A percentile compares a stretch with the other conserved stretches of the same genome.
Evolutionary conservation across 2,888 invertebrate genomes (phyloP).

Genomic region (Cecidostiba fungosa): DNA sequence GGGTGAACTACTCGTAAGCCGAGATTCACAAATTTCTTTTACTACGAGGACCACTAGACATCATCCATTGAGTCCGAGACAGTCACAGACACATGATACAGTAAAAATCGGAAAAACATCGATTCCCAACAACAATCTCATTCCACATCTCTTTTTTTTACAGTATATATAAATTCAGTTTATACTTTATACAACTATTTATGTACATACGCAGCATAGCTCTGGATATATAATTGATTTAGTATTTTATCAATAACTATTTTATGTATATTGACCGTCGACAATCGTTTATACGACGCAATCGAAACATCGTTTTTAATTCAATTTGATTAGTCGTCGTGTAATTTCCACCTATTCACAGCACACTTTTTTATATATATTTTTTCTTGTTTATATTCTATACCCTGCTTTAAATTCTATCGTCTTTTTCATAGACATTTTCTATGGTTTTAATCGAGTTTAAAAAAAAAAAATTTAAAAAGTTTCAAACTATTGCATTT

Average conservation of each 20-base stretch:
- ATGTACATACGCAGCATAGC: constrained; percentile 60
- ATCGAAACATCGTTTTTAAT: constrained; percentile 41
- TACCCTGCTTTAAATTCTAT: constrained; percentile 48
- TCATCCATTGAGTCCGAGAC: constrained; percentile 32
- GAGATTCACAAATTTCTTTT: constrained; percentile 26
- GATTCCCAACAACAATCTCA: constrained; percentile 51
- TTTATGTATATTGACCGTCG: constrained; percentile 51
- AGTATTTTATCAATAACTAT: constrained; percentile 42
- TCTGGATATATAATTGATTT: constrained; percentile 46
- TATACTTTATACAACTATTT: constrained; percentile 61
- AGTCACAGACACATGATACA: constrained; percentile 36
- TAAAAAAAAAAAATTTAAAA: background rate
- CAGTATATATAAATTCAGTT: constrained; percentile 54
- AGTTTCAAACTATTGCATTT: background rate
- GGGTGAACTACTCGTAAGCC: constrained; percentile 42
- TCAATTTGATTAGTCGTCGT: constrained; percentile 60
- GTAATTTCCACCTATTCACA: constrained; percentile 69
- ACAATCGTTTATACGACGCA: constrained; percentile 40
- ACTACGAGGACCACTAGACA: constrained; percentile 24
- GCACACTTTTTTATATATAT: constrained; percentile 64
- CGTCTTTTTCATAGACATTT: constrained; percentile 26
- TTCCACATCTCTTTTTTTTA: constrained; percentile 47
- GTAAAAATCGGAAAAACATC: constrained; percentile 48
- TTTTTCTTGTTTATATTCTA: constrained; percentile 35
- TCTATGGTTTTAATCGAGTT: background rate